A percentile compares a stretch with the other conserved stretches of the same genome.
phyloP scores from a whole-genome alignment of 53 echinoderm and acorn worm species.

The Paracentrotus lividus region DNA sequence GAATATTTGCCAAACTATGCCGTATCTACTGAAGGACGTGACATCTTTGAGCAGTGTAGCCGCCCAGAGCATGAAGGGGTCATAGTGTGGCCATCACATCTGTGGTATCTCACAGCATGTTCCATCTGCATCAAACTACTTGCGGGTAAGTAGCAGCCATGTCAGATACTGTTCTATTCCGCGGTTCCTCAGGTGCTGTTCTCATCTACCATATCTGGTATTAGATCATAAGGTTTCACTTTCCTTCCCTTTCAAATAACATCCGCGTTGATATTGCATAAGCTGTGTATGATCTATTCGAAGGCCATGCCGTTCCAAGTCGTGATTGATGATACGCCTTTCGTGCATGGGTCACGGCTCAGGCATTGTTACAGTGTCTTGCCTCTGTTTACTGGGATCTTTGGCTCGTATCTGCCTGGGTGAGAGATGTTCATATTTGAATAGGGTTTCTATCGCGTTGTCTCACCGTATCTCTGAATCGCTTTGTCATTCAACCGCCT shows the following conservation, averaged over 20 bases:
- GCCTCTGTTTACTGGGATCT: conserved; percentile 66
- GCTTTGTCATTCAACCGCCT: conserved; percentile 71
- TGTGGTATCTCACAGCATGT: neutral
- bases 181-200: neutral
- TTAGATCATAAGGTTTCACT: neutral
- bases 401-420: conserved; percentile 45
- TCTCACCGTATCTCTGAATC: conserved; percentile 48
- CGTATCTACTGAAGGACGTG: neutral
- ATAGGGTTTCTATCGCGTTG: conserved; percentile 26
- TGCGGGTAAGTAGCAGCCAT: neutral
- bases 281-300: neutral
- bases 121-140: conserved; percentile 10
- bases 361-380: conserved; percentile 51
- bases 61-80: neutral
- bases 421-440: conserved; percentile 53
- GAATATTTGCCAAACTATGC: too few species aligned
- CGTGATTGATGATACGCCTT: conserved; percentile 20
- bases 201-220: neutral
- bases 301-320: neutral
- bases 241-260: neutral
- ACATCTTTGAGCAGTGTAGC: neutral
- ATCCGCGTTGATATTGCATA: neutral
- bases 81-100: neutral
- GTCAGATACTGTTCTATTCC: neutral
- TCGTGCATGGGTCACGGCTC: conserved; percentile 68